Evolutionary conservation across 2,888 invertebrate species (phyloP).

Genomic region (Eueremaeus valkanovi): DNA sequence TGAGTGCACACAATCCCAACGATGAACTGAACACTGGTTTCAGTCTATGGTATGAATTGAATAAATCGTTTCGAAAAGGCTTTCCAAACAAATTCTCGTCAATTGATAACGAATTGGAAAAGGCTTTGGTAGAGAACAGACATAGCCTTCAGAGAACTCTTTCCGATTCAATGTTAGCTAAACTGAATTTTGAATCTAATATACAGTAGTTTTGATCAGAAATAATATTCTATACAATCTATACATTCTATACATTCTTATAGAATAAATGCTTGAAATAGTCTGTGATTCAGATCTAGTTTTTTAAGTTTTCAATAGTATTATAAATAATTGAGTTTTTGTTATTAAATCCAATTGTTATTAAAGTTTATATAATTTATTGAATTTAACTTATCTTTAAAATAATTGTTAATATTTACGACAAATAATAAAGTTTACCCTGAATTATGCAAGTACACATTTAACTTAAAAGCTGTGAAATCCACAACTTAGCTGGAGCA

Average conservation of each 20-base stretch:
- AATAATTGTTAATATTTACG: neutral
- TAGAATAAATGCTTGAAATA: neutral
- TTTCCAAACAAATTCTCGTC: neutral
- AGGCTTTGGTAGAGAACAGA: neutral
- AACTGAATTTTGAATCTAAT: neutral
- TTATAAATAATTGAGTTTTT: too few relatives aligned
- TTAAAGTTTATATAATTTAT: neutral
- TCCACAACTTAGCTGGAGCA: too few relatives aligned
- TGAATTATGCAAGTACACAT: too few relatives aligned
- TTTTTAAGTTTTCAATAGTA: neutral
- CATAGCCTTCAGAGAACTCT: neutral
- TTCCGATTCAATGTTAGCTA: neutral
- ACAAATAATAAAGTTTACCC: too few relatives aligned
- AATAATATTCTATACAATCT: too few relatives aligned
- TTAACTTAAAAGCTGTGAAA: too few relatives aligned
- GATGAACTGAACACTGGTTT: neutral
- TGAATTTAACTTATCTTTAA: neutral
- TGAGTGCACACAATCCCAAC: neutral
- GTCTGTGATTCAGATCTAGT: neutral
- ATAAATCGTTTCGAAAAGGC: neutral
- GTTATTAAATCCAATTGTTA: neutral
- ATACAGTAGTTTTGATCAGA: too few relatives aligned
- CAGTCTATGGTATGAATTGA: constrained; percentile 17
- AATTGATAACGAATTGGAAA: neutral
- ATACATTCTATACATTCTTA: too few relatives aligned